A percentile compares a stretch with the other conserved stretches of the same genome.
These are phyloP conservation scores for Ochotona curzoniae DNA, from an alignment of 2,113 vertebrate species.

Conservation along the genomic window DNA sequence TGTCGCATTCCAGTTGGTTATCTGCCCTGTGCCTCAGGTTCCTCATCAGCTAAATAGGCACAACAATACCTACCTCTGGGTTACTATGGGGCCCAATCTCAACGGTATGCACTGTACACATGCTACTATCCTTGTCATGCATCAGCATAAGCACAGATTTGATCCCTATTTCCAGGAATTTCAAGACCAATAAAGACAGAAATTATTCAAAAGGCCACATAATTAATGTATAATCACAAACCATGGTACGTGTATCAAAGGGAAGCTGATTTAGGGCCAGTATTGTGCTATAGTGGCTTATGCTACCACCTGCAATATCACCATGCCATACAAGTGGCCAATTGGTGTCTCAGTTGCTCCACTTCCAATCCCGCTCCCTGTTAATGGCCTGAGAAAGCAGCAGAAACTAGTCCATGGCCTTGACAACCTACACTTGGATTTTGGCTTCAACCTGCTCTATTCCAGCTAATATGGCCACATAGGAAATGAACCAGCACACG, in stretches of 20 bases:
- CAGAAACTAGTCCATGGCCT: no score
- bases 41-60: neutral
- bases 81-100: neutral
- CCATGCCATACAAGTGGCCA: no score
- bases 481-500: no score
- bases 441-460: no score
- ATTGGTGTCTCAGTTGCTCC: no score
- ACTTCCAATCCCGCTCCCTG: no score
- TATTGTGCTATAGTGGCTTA: no score
- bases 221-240: neutral
- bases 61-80: neutral
- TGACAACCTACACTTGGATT: no score
- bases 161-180: neutral
- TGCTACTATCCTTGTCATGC: neutral
- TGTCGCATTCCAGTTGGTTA: neutral
- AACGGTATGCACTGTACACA: neutral
- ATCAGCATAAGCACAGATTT: neutral
- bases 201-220: slow-evolving; percentile 9
- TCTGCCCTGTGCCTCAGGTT: neutral
- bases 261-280: neutral
- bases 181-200: neutral
- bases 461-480: no score
- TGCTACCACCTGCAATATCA: no score
- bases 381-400: no score
- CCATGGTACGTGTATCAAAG: neutral